phyloP scores from a whole-genome alignment of 2,113 vertebrate species.

The Naja naja region DNA sequence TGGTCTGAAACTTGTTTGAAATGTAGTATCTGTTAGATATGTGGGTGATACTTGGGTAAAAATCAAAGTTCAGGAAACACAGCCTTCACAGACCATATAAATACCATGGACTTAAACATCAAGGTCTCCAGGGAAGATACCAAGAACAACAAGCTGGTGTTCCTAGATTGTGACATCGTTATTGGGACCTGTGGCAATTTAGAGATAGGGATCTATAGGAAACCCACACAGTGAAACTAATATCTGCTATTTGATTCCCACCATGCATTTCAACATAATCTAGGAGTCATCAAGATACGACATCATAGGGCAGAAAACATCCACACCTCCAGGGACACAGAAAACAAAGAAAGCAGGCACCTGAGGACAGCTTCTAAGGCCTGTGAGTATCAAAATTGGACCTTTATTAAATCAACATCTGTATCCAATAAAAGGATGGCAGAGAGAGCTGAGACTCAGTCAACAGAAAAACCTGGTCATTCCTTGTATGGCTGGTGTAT shows the following conservation, averaged over 20 bases:
- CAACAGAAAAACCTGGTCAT: not conserved
- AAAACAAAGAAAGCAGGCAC: not conserved
- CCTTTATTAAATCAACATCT: not conserved
- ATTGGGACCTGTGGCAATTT: not conserved
- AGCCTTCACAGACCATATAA: not conserved
- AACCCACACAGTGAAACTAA: not conserved
- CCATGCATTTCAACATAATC: no score
- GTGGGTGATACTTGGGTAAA: not conserved
- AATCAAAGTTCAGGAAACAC: not conserved
- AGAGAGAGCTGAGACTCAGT: not conserved
- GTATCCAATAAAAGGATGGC: not conserved
- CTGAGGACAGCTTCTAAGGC: not conserved
- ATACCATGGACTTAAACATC: not conserved
- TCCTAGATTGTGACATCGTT: not conserved
- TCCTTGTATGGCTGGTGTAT: not conserved
- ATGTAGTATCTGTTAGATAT: not conserved
- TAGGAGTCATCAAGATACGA: no score
- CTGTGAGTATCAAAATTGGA: not conserved
- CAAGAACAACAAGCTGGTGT: not conserved
- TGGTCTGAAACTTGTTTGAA: not conserved
- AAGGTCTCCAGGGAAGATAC: not conserved
- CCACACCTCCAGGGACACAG: not conserved
- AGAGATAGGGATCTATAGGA: not conserved
- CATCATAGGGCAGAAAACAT: not conserved
- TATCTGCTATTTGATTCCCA: no score